Base-by-base conservation (phyloP, 2,797 vertebrate species). In the Oryzias sinensis region DNA sequence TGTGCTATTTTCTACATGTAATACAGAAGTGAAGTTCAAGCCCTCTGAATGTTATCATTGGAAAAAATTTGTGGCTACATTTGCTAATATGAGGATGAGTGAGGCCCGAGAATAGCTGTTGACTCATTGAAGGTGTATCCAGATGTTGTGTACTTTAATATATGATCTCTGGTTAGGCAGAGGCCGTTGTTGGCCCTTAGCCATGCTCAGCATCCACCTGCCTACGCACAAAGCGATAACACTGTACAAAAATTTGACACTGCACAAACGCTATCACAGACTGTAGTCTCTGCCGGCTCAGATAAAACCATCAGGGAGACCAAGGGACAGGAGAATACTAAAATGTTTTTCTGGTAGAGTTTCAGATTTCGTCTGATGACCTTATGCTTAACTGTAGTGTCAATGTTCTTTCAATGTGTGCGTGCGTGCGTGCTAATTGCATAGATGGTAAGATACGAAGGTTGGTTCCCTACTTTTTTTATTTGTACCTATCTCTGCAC, bases 101-200 rank as follows among this genome's bases (percentile, higher is more conserved):
- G 87, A 81, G 43, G 56, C 56, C 43, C 42, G 1, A 53, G 47
- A 8, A 52, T 6, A 5, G 51, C 68, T 70, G 78, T 77, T 82
- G 69, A 57, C 76, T 74, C 29, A 7, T 64, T 74, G 76, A 61
- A 69, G 56, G 67, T 61, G 62, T 80, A 83, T 79, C 81, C 81
- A 79, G 84, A 83, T 84, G 63, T 54, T 72, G 71, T 56, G 69
- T 62, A 65, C 79, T 44, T 78, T 89, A 88, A 90, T 82, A 87
- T 91, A 91, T 72, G 83, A 81, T 77, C 79, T 43, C 48, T 57
- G 53, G 51, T n/a, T 67, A 53, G 53, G 51, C 17, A 4, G 53
- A 67, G 49, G 47, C 50, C 43, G 49, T 58, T 43, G 70, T 76
- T 57, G 75, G 59, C 74, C 48, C 57, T 68, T 56, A 59, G 57